Conservation (phyloP, 1,140 invertebrate genomes). For the Atta colombica region DNA sequence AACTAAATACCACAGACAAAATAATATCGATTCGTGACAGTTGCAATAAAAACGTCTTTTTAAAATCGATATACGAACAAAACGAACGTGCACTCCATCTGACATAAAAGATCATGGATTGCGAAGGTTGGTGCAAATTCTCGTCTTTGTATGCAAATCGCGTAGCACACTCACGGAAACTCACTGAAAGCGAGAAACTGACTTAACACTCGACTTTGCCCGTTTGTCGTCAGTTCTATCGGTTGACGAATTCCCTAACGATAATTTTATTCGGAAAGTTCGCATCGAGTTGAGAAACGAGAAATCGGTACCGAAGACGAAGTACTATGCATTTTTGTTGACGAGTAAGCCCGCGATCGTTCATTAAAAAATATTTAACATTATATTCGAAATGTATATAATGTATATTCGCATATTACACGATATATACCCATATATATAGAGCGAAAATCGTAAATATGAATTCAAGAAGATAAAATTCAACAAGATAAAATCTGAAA, state of each 20-base stretch:
- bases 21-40: constrained; percentile 11
- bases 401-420: not conserved
- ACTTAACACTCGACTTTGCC: constrained; percentile 64
- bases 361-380: not conserved
- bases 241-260: constrained; percentile 78
- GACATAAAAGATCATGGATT: constrained; percentile 13
- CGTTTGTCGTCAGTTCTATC: constrained; percentile 68
- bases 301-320: constrained; percentile 23
- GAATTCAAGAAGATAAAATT: constrained; percentile 18
- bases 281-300: constrained; percentile 48
- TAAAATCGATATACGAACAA: constrained; percentile 67
- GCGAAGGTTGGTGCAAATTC: constrained; percentile 38
- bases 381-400: not conserved
- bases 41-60: constrained; percentile 54
- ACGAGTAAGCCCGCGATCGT: not conserved
- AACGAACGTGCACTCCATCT: constrained; percentile 59
- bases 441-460: not conserved
- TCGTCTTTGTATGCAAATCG: constrained; percentile 77
- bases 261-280: constrained; percentile 79
- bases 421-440: not conserved
- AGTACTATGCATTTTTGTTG: constrained; percentile 43
- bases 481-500: not conserved
- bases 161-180: constrained; percentile 64
- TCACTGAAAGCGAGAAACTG: constrained; percentile 70
- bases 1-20: constrained; percentile 21